Conservation (phyloP, 1,140 invertebrate genomes). For the Eupristina koningsbergeri region DNA sequence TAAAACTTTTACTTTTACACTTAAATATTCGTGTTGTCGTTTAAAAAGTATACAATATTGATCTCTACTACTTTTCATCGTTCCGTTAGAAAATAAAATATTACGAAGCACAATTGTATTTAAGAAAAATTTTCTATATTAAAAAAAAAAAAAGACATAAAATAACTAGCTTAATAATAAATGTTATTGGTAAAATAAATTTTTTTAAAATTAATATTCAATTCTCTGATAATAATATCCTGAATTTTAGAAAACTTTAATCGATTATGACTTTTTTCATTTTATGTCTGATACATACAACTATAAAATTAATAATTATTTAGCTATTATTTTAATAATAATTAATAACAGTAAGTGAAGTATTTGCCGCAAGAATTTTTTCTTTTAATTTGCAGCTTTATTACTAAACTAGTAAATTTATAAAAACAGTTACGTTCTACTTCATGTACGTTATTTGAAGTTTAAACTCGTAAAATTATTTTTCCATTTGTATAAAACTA, state of each 20-base stretch:
- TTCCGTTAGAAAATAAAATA: too few relatives aligned
- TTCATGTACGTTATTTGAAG: conserved; percentile 3
- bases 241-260: too few relatives aligned
- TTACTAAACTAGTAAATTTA: neutral
- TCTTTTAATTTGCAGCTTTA: neutral
- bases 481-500: conserved; percentile 15
- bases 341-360: neutral
- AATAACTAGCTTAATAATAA: neutral
- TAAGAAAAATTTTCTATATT: too few relatives aligned
- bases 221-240: too few relatives aligned
- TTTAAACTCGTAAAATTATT: conserved; percentile 12
- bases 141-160: too few relatives aligned
- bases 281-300: neutral
- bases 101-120: too few relatives aligned
- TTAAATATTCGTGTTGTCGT: too few relatives aligned
- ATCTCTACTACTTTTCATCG: too few relatives aligned
- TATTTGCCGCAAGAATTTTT: neutral
- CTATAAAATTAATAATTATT: conserved; percentile 2
- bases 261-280: neutral
- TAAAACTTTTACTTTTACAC: too few relatives aligned
- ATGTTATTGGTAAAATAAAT: neutral
- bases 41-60: too few relatives aligned
- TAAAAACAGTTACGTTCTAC: neutral
- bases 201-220: too few relatives aligned
- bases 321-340: neutral